Base-by-base conservation (phyloP, 2,888 invertebrate species). In the Sarcophaga caerulescens region DNA sequence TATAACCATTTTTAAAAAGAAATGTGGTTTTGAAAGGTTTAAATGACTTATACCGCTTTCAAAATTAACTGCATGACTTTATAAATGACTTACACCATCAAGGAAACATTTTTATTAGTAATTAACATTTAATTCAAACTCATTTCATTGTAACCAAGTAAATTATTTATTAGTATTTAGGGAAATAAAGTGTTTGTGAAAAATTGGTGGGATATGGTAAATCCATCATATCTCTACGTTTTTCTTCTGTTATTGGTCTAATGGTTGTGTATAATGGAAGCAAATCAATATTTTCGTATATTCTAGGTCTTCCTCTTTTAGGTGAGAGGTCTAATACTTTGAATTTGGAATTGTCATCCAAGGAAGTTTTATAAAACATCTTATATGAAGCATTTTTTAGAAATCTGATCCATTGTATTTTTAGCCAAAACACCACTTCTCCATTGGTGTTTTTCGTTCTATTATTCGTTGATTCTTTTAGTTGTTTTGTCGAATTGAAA, bases 41-140 rank as follows among this genome's bases (percentile, higher is more conserved):
- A 77, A 77, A 77, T 66, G 68, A 77, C 74, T 74, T 74, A 62
- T 60, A 62, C 68, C 68, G 68, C 35, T 68, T 77, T 77, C 68
- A 77, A 68, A 77, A 77, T 68, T 77, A 77, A 59, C 77, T 52
- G 66, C 68, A 66, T 77, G 68, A 68, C 66, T 77, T 77, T 66
- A 77, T 47, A 57, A 17, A 68, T 68, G 68, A 68, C 23, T n/a
- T n/a, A 70, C 17, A 52, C 70, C 70, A 70, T 47, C 60, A 73
- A 73, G 44, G 44, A 74, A 74, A 74, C 17, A 74, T 74, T 74
- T 62, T 62, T 47, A 47, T 47, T 47, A 12, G 14, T 47, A 12
- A 47, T 23, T 23, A 23, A 23, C 23, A 23, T 23, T 23, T 23
- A 3, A 23, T 23, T 23, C 23, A 2, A 23, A 23, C 23, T 23